phyloP scores from a whole-genome alignment of 2,797 vertebrate species.

The Cichlasoma orientale region DNA sequence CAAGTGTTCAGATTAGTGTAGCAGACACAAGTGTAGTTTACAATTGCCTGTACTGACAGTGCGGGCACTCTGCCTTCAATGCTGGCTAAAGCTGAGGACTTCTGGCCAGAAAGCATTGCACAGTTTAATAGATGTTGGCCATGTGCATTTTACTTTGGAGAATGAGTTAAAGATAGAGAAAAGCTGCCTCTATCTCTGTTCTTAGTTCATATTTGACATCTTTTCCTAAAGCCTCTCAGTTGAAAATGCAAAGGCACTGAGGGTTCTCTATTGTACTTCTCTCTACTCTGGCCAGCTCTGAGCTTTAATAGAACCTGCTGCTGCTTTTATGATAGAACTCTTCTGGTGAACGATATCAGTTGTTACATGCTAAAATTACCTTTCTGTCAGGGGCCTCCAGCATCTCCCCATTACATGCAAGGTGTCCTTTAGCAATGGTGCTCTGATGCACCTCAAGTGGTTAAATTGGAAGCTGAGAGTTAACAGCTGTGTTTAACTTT shows the following conservation, averaged over 20 bases:
- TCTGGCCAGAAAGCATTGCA: constrained; percentile 49
- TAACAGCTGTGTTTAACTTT: neutral
- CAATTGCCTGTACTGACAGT: constrained; percentile 9
- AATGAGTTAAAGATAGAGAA: constrained; percentile 40
- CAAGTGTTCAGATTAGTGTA: constrained; percentile 12
- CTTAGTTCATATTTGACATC: constrained; percentile 11
- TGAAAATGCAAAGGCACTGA: neutral
- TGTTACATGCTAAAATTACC: neutral
- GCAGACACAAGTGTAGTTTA: constrained; percentile 31
- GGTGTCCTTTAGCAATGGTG: neutral
- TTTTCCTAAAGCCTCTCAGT: neutral
- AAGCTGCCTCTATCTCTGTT: constrained; percentile 20
- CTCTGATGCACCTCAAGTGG: neutral
- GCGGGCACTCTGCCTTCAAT: constrained; percentile 30
- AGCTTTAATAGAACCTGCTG: neutral
- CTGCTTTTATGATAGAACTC: neutral
- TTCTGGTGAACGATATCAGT: neutral
- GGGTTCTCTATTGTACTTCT: neutral
- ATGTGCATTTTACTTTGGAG: constrained; percentile 29
- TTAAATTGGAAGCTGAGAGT: neutral
- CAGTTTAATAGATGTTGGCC: constrained; percentile 48
- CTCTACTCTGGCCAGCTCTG: neutral
- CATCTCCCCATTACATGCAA: neutral
- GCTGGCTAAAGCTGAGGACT: constrained; percentile 35
- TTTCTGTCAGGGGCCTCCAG: neutral